Base-by-base conservation (phyloP, 2,113 vertebrate genomes). In the Ictidomys tridecemlineatus region DNA sequence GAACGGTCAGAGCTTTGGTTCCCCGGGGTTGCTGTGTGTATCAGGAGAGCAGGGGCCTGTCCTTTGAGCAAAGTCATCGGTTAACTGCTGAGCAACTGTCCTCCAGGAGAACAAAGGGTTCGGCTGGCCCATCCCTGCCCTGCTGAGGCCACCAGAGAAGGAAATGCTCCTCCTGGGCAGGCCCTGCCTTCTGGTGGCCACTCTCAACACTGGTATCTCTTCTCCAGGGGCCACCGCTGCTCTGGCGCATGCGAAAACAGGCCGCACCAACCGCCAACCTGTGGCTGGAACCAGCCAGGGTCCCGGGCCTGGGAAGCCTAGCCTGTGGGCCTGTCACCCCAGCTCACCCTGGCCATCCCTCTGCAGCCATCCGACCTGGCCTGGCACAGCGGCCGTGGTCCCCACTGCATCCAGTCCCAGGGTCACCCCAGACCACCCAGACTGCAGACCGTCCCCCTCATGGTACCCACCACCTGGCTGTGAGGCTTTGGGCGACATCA, bases 161-260 rank as follows among this genome's bases (percentile, higher is more conserved):
- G 34, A 20, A 13, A 10, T 1, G 22, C 32, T 13, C 28, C 37
- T 53, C 14, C 4, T 5, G 28, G 11, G 51, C 53, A 20, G 48
- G 24, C 85, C 16, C 3, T 2, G 77, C 51, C 30, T 37, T 11
- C 17, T 26, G 6, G 61, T 39, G 13, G 56, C 63, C 4, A 0
- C n/a, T 0, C 28, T 53, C 20, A 4, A 37, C 32, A 45, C 9
- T 8, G 32, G 32, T 8, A 2, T n/a, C 17, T 65, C 76, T 16
- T 8, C 51, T 77, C 83, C 42, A 32, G 63, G 32, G 34, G 34
- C 30, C 61, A n/a, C 77, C 48, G 14, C n/a, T 9, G 53, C 34
- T 28, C 56, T 1, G 2, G 26, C 2, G 0, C 11, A 2, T 13
- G 24, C 26, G 32, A 4, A 4, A 77, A 34, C 48, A 28, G 82